Evolutionary conservation across 2,888 invertebrate species (phyloP).

Genomic region (Drosophila atripex): DNA sequence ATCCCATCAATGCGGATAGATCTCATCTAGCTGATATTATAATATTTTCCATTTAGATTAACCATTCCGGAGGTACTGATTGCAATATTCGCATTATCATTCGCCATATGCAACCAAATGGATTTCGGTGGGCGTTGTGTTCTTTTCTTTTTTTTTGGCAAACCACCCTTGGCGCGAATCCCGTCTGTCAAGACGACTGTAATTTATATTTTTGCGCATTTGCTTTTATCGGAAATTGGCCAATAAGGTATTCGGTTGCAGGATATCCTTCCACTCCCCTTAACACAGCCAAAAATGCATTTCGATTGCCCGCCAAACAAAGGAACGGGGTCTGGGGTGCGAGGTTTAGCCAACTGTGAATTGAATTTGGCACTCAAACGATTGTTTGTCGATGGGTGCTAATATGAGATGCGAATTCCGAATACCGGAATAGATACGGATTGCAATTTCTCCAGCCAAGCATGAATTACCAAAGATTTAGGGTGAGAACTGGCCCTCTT

Average conservation of each 20-base stretch:
- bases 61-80: slow-evolving; percentile 24
- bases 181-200: slow-evolving; percentile 62
- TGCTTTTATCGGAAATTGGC: slow-evolving; percentile 53
- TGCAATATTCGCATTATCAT: slow-evolving; percentile 25
- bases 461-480: slow-evolving; percentile 25
- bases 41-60: slow-evolving; percentile 39
- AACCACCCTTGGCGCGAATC: slow-evolving; percentile 46
- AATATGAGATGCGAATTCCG: slow-evolving; percentile 29
- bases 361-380: slow-evolving; percentile 38
- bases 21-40: slow-evolving; percentile 28
- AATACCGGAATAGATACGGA: slow-evolving; percentile 27
- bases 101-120: slow-evolving; percentile 16
- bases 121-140: slow-evolving; percentile 41
- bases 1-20: slow-evolving; percentile 31
- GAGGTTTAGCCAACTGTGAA: slow-evolving; percentile 67
- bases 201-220: slow-evolving; percentile 71
- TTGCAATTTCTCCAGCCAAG: slow-evolving; percentile 42
- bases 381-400: slow-evolving; percentile 40
- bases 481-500: slow-evolving; percentile 37
- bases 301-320: slow-evolving; percentile 47
- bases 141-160: slow-evolving; percentile 4
- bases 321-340: slow-evolving; percentile 21
- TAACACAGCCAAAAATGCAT: slow-evolving; percentile 44
- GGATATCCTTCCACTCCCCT: slow-evolving; percentile 74
- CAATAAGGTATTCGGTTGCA: slow-evolving; percentile 47